These are phyloP conservation scores for Fringilla coelebs DNA, from an alignment of 2,797 vertebrate genomes.

Conservation along the genomic window DNA sequence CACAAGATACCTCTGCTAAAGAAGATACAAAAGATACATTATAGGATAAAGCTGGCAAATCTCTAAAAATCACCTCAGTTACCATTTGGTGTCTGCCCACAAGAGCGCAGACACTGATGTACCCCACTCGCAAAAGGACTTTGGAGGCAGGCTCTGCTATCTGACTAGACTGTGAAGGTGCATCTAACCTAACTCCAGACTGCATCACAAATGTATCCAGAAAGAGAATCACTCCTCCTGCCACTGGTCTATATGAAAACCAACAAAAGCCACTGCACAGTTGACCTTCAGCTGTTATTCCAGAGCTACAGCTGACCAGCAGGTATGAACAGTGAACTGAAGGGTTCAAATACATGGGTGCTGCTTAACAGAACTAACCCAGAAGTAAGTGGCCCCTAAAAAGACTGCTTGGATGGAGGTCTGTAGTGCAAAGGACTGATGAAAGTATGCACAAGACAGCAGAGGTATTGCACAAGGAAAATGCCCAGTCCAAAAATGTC, in stretches of 20 bases:
- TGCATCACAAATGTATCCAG: background rate
- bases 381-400: background rate
- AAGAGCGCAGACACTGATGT: background rate
- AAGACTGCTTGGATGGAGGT: background rate
- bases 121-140: background rate
- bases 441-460: background rate
- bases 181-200: background rate
- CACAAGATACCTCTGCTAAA: background rate
- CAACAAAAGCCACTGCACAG: background rate
- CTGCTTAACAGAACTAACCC: background rate
- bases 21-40: background rate
- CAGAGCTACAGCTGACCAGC: background rate
- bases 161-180: background rate
- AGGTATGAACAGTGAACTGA: background rate
- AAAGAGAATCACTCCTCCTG: background rate
- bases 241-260: background rate
- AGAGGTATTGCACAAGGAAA: background rate
- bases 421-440: background rate
- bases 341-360: background rate
- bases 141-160: background rate
- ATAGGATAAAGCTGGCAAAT: background rate
- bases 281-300: background rate
- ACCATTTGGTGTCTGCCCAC: background rate
- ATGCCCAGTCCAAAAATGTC: background rate
- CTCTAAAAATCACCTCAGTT: background rate